Evolutionary conservation across 2,888 invertebrate species (phyloP).

Genomic region (Drosophila tanythrix): DNA sequence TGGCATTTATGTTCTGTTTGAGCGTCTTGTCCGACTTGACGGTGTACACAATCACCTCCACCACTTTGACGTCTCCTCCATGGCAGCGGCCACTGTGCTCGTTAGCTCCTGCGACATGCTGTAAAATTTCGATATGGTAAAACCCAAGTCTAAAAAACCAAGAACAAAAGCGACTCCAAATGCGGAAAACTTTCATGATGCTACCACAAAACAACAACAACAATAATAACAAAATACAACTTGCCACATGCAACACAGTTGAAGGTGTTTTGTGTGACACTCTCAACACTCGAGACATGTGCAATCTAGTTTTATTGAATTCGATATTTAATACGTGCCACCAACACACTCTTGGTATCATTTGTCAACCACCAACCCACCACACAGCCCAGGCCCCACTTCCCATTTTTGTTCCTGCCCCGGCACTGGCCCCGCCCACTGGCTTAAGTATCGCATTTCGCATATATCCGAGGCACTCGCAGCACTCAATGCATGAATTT

Average conservation of each 20-base stretch:
- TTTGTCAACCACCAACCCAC: conserved; percentile 32
- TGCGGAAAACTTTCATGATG: conserved; percentile 45
- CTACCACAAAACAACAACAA: conserved; percentile 52
- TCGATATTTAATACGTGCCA: conserved; percentile 72
- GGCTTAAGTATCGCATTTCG: conserved; percentile 46
- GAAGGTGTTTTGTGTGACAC: neutral
- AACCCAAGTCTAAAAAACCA: neutral
- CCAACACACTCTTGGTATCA: conserved; percentile 25
- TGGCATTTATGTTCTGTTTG: conserved; percentile 84
- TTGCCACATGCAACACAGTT: conserved; percentile 20
- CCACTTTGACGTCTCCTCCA: conserved; percentile 77
- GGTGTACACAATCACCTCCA: conserved; percentile 82
- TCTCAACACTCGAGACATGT: conserved; percentile 47
- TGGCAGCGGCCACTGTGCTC: conserved; percentile 29
- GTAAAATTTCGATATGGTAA: conserved; percentile 39
- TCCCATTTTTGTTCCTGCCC: neutral
- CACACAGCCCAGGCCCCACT: neutral
- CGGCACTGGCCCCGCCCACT: neutral
- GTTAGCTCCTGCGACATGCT: conserved; percentile 67
- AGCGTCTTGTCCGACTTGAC: conserved; percentile 84
- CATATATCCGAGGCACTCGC: conserved; percentile 41
- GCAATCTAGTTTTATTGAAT: conserved; percentile 79
- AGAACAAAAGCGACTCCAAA: no score
- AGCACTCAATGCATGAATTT: conserved; percentile 64
- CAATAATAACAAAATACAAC: neutral